Base-by-base conservation (phyloP, 1,140 invertebrate species). In the Cepaea nemoralis region DNA sequence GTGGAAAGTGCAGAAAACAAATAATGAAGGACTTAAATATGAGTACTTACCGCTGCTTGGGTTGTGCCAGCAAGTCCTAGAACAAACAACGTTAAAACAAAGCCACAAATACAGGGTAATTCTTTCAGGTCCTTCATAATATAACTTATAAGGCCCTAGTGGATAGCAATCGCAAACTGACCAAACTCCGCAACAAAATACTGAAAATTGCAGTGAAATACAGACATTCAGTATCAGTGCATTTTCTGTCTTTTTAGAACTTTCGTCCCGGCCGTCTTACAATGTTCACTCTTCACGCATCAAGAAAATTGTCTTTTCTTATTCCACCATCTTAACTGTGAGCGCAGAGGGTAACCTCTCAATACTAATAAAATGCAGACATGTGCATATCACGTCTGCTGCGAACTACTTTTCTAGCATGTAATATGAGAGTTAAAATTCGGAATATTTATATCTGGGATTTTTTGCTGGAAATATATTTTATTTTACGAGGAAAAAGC, bases 241-340 rank as follows among this genome's bases (percentile, higher is more conserved):
- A 31, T 63, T 63, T 5, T 63, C 1, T 63, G 5, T 27, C 27
- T 31, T 31, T 31, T 31, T 12, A 2, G 5, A 63, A 31, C 6
- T 27, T 22, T 31, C 27, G 5, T 6, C 59, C 6, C 5, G 5
- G 16, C 31, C 3, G 24, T n/a, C 6, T 19, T 16, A 1, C 14
- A 75, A 55, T 22, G 10, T 75, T 14, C 40, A 27, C 48, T 3
- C 31, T 33, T 48, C 24, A 14, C 27, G 35, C 31, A 45, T 27
- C 45, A n/a, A 6, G 1, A 27, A 33, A 40, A 39, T 2, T n/a
- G n/a, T 2, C 50, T 31, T 27, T 77, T 27, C 50, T 77, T 77
- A 66, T 35, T 77, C 75, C 75, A 63, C 75, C 75, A 77, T 77
- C 75, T 77, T 77, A 55, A 63, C 75, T 39, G 75, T 19, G 1